Evolutionary conservation across 2,888 invertebrate species (phyloP).

Genomic region (Muscina levida): DNA sequence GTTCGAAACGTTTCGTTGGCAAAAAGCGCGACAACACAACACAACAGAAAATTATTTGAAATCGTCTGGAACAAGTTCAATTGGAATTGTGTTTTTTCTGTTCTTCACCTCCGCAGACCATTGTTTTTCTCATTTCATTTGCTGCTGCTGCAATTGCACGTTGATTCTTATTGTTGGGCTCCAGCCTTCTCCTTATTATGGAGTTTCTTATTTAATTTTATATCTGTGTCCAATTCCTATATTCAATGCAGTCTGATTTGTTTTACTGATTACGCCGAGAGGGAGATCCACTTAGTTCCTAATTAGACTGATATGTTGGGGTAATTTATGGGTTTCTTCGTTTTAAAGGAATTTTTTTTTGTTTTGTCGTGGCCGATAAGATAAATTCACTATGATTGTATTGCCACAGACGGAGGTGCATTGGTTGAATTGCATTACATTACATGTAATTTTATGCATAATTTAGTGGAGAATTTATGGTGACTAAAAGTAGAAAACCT

Average conservation of each 20-base stretch:
- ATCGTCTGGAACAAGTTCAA: conserved; percentile 56
- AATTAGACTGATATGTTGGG: conserved; percentile 59
- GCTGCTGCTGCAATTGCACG: neutral
- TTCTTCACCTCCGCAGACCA: conserved; percentile 17
- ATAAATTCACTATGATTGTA: neutral
- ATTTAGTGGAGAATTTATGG: conserved; percentile 26
- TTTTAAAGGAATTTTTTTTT: conserved; percentile 31
- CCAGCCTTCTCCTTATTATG: neutral
- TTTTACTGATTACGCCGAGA: conserved; percentile 45
- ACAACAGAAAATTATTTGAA: conserved; percentile 25
- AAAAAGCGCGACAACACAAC: too few species aligned
- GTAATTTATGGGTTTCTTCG: conserved; percentile 47
- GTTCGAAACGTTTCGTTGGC: conserved; percentile 44
- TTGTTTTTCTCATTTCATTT: conserved; percentile 49
- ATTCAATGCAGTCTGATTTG: conserved; percentile 41
- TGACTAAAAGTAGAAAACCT: neutral
- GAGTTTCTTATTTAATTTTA: conserved; percentile 24
- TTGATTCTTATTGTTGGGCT: conserved; percentile 53
- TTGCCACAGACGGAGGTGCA: conserved; percentile 9
- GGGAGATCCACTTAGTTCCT: conserved; percentile 54
- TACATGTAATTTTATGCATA: conserved; percentile 18
- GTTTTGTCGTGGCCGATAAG: conserved; percentile 31
- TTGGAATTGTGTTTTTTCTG: conserved; percentile 31
- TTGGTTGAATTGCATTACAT: neutral
- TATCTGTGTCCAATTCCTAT: conserved; percentile 18